Percentiles rank a stretch among this genome's conserved stretches.
phyloP scores from a whole-genome alignment of 2,113 vertebrate genomes.

The Oxyura jamaicensis region DNA sequence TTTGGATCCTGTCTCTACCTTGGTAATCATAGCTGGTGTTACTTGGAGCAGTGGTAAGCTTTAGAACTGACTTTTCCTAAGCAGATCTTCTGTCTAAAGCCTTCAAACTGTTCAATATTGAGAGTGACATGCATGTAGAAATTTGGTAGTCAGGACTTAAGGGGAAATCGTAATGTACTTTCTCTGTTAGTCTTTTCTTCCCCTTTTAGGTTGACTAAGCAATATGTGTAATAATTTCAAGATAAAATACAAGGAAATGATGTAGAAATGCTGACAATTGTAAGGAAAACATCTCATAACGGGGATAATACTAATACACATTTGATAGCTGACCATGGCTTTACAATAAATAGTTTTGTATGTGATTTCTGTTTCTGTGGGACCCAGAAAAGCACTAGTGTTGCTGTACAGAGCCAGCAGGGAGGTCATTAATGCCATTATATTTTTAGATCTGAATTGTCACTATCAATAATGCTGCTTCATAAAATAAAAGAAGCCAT shows the following conservation, averaged over 20 bases:
- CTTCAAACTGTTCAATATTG: neutral
- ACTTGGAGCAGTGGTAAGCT: neutral
- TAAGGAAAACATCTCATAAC: neutral
- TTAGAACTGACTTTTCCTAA: neutral
- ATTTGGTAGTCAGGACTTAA: neutral
- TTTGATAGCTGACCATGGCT: neutral
- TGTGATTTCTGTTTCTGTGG: neutral
- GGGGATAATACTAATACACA: neutral
- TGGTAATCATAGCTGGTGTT: neutral
- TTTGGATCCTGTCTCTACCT: neutral
- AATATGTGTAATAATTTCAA: neutral
- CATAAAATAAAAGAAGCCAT: neutral
- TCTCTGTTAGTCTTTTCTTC: neutral
- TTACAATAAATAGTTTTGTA: neutral
- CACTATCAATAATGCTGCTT: neutral
- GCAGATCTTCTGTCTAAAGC: neutral
- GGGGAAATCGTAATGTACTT: neutral
- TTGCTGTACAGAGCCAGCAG: slow-evolving; percentile 4
- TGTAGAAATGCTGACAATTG: neutral
- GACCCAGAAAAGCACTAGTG: neutral
- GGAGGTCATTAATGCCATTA: slow-evolving; percentile 5
- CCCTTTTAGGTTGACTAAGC: neutral
- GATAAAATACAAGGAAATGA: neutral
- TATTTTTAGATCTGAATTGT: slow-evolving; percentile 52
- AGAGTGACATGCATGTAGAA: neutral